These are phyloP conservation scores for Acronicta leporina DNA, from an alignment of 2,888 invertebrate genomes.

Conservation along the genomic window DNA sequence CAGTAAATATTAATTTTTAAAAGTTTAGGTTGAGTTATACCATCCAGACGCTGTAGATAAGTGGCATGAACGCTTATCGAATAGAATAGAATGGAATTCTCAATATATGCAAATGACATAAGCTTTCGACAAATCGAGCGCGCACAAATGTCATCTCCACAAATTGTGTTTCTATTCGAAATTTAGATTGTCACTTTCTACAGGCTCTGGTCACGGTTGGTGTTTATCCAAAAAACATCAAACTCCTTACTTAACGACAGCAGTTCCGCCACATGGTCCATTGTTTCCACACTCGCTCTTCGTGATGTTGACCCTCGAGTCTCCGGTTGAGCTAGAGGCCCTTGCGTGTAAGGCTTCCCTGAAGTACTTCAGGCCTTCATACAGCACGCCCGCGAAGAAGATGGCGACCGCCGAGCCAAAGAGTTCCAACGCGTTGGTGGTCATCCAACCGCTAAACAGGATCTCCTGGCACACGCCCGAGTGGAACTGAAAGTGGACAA, in stretches of 20 bases:
- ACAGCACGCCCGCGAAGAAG: slow-evolving; percentile 96
- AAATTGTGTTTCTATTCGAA: too few species aligned
- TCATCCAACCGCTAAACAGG: slow-evolving; percentile 94
- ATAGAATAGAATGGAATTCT: too few species aligned
- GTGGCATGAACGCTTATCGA: too few species aligned
- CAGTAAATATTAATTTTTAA: too few species aligned
- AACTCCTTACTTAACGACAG: slow-evolving; percentile 77
- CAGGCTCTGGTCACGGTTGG: too few species aligned
- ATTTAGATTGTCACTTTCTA: too few species aligned
- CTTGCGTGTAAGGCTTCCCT: slow-evolving; percentile 83
- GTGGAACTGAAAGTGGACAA: slow-evolving; percentile 91
- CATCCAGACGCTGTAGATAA: too few species aligned
- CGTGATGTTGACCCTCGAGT: slow-evolving; percentile 84
- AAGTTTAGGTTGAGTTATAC: too few species aligned
- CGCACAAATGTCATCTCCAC: too few species aligned
- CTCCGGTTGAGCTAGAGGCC: slow-evolving; percentile 68
- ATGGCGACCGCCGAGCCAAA: slow-evolving; percentile 96
- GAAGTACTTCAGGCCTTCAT: slow-evolving; percentile 98
- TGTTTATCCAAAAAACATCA: neutral
- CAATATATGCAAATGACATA: too few species aligned
- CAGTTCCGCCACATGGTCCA: slow-evolving; percentile 74
- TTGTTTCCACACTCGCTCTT: slow-evolving; percentile 84
- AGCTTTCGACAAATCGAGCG: too few species aligned
- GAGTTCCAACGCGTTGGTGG: slow-evolving; percentile 92
- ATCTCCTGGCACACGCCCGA: slow-evolving; percentile 93